Base-by-base conservation (phyloP, 1,140 invertebrate genomes). In the Helicoverpa zea region DNA sequence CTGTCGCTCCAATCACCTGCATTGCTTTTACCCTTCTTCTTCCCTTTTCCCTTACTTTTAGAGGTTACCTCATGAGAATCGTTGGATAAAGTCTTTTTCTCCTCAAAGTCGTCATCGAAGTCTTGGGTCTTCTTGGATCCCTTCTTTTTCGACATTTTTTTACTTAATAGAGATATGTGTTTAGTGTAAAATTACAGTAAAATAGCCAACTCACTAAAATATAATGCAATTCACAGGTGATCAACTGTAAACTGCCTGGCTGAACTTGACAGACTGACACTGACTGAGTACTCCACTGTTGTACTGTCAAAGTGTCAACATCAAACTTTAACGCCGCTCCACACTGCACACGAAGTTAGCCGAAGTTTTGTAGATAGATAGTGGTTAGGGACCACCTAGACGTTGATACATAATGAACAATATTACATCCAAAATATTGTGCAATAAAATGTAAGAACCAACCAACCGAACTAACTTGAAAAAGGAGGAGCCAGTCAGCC, bases 101-200 rank as follows among this genome's bases (percentile, higher is more conserved):
- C 95, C 49, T 96, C 95, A 63, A 95, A 93, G 81, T 97, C 96
- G 23, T 96, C 96, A 83, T 96, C 96, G 4, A 95, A 89, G 82
- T 96, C 95, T 84, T 95, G 94, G 78, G 96, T 96, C 87, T 97
- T 97, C 86, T 96, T 96, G 81, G 95, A 96, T 52, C 95, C 95
- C 84, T 95, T 96, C 89, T 96, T 96, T 89, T 97, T 97, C 11
- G 96, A 96, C 96, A 96, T 96, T 54, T 83, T 84, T 87, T 2
- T 35, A 73, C 72, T 72, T 76, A 75, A 72, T 56, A 56, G 23
- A 23, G 64, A 58, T 47, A 18, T 58, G 35, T 35, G 12, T 18
- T 43, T 9, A 56, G 16, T 18, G 5, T 12, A 58, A 75, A 75
- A 51, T 51, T 11, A 23, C 12, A 16, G 43, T 43, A 43, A 73